Evolutionary conservation across 2,797 vertebrate genomes (phyloP).

Genomic region (Poeciliopsis paucimaculata): DNA sequence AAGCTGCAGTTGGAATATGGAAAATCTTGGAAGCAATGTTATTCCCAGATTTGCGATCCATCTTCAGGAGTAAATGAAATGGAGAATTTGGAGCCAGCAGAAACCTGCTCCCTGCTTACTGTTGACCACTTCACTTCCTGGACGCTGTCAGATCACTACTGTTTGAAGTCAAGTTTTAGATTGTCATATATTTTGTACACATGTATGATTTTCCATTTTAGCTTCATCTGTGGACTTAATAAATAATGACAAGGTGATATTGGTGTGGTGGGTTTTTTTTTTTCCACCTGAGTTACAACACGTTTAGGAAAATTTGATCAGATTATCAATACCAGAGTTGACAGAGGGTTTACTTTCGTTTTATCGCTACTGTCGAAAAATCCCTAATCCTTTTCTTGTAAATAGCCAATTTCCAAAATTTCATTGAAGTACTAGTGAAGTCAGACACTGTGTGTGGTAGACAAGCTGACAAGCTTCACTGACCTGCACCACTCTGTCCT

Average conservation of each 20-base stretch:
- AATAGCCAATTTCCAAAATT: background rate
- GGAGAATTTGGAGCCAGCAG: background rate
- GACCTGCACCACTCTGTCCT: slow-evolving; percentile 87
- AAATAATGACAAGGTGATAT: background rate
- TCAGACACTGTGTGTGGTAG: background rate
- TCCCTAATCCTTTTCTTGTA: background rate
- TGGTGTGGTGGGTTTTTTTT: background rate
- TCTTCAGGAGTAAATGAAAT: background rate
- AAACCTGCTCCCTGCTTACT: background rate
- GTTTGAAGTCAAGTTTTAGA: background rate
- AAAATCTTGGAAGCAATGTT: background rate
- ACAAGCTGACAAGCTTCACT: background rate
- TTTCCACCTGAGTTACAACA: background rate
- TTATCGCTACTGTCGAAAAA: background rate
- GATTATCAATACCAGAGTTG: background rate
- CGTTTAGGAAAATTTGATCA: background rate
- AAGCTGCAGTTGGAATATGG: background rate
- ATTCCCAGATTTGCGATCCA: background rate
- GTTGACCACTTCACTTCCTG: too few relatives aligned
- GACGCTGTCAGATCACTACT: background rate
- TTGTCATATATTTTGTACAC: background rate
- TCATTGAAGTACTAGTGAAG: background rate
- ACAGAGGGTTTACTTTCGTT: background rate
- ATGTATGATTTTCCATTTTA: background rate
- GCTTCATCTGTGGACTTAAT: background rate